Evolutionary conservation across 1,140 invertebrate genomes (phyloP), one percentile per base, ranked within the genome.

Genomic region (Drosophila tsacasi): DNA sequence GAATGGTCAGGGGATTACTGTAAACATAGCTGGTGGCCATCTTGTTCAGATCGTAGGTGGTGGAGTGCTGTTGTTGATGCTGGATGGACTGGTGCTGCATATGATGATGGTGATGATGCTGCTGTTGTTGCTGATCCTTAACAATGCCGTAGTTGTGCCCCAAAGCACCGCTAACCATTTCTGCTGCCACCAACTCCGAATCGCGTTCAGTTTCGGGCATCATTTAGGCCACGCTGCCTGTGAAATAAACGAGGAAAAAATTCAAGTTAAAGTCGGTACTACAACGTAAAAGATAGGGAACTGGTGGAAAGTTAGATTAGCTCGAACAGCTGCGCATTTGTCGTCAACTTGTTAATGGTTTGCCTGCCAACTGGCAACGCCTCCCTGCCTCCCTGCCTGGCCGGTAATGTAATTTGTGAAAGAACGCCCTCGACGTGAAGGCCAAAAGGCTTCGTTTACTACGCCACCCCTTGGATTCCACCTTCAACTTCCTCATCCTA

Each of bases 131-230:
- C 46, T 85, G 83, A 44, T 86, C 85, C 44, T 83, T 84, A 30
- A 80, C 89, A 50, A 89, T 79, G 55, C 74, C 84, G 68, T 91
- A 92, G 27, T 71, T 76, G 10, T 87, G 87, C 42, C 82, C 84
- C 74, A 89, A 59, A 44, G 83, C 91, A 63, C 87, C 91, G 63
- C 91, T 92, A 35, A 92, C 85, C 91, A 92, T 91, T 82, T 92
- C 91, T 46, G 87, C 77, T 78, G 82, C 80, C 65, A 81, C 77
- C 78, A 90, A 84, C 37, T 73, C 66, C 69, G 83, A 64, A 55
- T 92, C 91, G 73, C 91, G 83, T 79, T 92, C 91, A 80, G 91
- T 87, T 91, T 92, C 91, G 85, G 91, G 91, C 91, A 92, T 92
- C 91, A 92, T 92, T 91, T 92, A 84, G 81, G 77, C 84, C 81